Percentiles rank a stretch among this genome's conserved stretches.
phyloP scores from a whole-genome alignment of 2,113 vertebrate species.

The Hyaena hyaena region DNA sequence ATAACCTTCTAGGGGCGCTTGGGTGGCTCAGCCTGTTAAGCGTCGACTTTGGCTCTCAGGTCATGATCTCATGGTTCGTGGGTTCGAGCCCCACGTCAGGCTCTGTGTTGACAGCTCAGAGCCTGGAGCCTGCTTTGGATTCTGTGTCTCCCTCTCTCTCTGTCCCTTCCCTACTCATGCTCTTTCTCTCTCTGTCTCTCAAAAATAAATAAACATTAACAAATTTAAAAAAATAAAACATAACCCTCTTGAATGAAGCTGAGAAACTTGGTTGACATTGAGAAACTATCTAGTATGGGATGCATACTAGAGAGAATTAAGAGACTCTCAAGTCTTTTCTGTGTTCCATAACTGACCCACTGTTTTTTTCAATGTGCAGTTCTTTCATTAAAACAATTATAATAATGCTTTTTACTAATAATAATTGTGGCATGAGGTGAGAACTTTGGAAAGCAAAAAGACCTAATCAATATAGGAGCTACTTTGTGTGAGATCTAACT shows the following conservation, averaged over 20 bases:
- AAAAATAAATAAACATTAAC: too few species aligned
- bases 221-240: too few species aligned
- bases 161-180: too few species aligned
- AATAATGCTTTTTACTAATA: not conserved
- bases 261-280: not conserved
- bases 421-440: not conserved
- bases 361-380: constrained; percentile 11
- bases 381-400: not conserved
- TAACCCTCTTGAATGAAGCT: not conserved
- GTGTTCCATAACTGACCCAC: not conserved
- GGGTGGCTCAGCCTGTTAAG: too few species aligned
- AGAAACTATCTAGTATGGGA: not conserved
- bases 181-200: too few species aligned
- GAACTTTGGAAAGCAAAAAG: not conserved
- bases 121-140: too few species aligned
- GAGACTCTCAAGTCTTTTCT: not conserved
- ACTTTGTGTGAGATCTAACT: not conserved
- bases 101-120: too few species aligned
- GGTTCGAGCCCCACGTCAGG: too few species aligned
- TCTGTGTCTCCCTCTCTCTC: too few species aligned
- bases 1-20: not conserved
- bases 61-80: too few species aligned
- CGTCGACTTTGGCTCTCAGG: too few species aligned
- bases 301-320: not conserved
- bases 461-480: not conserved